Percentiles rank a stretch among this genome's conserved stretches.
phyloP scores from a whole-genome alignment of 2,113 vertebrate species.

The Python bivittatus region DNA sequence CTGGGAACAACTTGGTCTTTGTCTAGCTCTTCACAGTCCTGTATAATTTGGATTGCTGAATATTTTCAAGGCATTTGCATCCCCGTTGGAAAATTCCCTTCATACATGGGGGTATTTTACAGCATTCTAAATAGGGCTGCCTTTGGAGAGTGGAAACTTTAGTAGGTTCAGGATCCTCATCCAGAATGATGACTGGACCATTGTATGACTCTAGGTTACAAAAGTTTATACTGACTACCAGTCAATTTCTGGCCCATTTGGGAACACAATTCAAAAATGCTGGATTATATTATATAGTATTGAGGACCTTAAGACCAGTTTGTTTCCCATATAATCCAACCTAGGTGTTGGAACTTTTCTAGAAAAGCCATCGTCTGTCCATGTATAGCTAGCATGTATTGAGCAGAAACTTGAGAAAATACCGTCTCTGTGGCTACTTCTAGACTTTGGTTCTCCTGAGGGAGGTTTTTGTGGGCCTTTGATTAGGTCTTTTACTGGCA shows the following conservation, averaged over 20 bases:
- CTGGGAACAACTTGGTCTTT: background rate
- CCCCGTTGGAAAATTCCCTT: background rate
- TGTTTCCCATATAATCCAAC: too few species aligned
- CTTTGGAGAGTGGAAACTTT: background rate
- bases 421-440: too few species aligned
- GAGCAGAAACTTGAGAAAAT: too few species aligned
- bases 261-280: too few species aligned
- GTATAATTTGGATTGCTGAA: background rate
- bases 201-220: background rate
- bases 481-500: background rate
- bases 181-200: background rate
- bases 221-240: background rate
- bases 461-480: background rate
- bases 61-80: background rate
- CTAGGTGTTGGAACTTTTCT: too few species aligned
- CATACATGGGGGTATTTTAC: background rate
- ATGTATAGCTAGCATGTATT: too few species aligned
- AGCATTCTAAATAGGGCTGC: background rate
- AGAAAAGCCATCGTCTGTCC: too few species aligned
- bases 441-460: background rate
- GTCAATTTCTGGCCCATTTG: too few species aligned
- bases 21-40: background rate
- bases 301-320: too few species aligned
- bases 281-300: too few species aligned
- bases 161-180: background rate